These are phyloP conservation scores for Limnothrissa miodon DNA, from an alignment of 2,113 vertebrate species.

Conservation along the genomic window DNA sequence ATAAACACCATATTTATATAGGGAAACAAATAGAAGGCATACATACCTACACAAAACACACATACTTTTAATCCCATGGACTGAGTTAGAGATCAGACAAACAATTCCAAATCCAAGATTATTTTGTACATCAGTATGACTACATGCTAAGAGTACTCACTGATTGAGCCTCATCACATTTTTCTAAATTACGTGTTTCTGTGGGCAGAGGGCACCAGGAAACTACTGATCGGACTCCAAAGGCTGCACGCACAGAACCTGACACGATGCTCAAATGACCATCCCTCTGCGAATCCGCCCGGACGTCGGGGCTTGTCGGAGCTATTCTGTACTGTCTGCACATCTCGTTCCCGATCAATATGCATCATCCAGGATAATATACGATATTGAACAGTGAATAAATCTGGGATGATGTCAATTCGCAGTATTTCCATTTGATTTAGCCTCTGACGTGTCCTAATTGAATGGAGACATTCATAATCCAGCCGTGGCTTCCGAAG, in stretches of 20 bases:
- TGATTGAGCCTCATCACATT: neutral
- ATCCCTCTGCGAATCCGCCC: constrained; percentile 38
- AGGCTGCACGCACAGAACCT: neutral
- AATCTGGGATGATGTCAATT: constrained; percentile 55
- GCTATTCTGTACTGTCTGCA: constrained; percentile 44
- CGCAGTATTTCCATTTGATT: constrained; percentile 49
- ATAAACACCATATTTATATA: neutral
- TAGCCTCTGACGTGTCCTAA: constrained; percentile 34
- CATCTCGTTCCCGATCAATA: constrained; percentile 53
- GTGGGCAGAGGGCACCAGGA: neutral
- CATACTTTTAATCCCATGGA: neutral
- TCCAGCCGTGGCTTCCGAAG: constrained; percentile 15
- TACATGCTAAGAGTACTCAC: neutral
- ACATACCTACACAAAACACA: neutral
- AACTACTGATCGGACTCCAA: neutral
- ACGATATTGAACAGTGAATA: constrained; percentile 51
- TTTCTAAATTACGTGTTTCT: neutral
- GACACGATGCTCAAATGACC: neutral
- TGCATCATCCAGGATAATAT: constrained; percentile 56
- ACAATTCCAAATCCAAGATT: neutral
- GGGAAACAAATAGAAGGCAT: neutral
- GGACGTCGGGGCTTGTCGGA: constrained; percentile 27
- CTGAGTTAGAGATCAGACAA: neutral
- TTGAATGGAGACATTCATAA: constrained; percentile 33
- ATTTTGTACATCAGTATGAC: neutral